Conservation (phyloP, 2,113 vertebrate species). For the Symphodus melops region DNA sequence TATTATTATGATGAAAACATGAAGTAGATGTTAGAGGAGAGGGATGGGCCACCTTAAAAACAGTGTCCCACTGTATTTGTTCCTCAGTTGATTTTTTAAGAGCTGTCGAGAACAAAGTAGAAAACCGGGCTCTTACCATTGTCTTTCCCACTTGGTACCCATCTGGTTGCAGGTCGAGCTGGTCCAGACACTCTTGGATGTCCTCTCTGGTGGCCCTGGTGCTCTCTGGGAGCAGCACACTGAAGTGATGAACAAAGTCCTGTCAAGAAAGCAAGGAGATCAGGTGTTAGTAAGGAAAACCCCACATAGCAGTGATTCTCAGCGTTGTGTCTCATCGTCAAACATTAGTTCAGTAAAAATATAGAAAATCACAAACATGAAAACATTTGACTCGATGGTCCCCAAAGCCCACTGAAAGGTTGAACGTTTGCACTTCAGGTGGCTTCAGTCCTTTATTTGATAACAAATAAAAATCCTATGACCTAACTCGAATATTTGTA, state of each 20-base stretch:
- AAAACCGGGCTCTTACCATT: conserved; percentile 84
- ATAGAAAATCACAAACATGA: not conserved
- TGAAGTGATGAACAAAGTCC: conserved; percentile 95
- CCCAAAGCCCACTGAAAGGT: not conserved
- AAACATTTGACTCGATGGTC: conserved; percentile 26
- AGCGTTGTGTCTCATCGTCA: not conserved
- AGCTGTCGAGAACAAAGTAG: not conserved
- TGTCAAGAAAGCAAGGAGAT: conserved; percentile 61
- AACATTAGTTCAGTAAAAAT: not conserved
- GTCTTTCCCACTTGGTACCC: conserved; percentile 96
- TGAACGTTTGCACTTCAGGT: too few species aligned
- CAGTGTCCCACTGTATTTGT: not conserved
- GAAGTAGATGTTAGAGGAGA: not conserved
- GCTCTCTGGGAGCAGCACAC: conserved; percentile 89
- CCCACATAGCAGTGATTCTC: not conserved
- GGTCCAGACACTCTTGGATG: conserved; percentile 88
- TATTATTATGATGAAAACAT: not conserved
- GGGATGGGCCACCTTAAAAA: not conserved
- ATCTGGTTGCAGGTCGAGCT: conserved; percentile 85
- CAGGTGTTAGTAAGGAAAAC: not conserved
- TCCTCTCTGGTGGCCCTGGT: conserved; percentile 85
- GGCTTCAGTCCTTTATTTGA: too few species aligned
- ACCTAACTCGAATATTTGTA: too few species aligned
- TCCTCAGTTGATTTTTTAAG: too few species aligned
- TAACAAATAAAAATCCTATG: too few species aligned